These are phyloP conservation scores for Potorous gilbertii DNA, from an alignment of 2,797 vertebrate species.

Conservation along the genomic window DNA sequence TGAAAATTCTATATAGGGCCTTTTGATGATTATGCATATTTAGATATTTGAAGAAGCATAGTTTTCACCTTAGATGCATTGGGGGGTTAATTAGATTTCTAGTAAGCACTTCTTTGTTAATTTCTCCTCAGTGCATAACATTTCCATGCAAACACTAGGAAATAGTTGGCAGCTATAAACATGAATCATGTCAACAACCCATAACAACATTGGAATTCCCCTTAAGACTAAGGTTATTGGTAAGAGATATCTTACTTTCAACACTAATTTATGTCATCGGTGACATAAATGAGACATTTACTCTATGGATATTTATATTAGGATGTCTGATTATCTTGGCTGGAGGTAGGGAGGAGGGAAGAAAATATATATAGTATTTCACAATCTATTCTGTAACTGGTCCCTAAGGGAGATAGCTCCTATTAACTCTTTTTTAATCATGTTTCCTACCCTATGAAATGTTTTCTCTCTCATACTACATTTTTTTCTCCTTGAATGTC, in stretches of 20 bases:
- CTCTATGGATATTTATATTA: background rate
- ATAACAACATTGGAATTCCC: slow-evolving; percentile 25
- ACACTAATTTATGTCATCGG: fast-evolving
- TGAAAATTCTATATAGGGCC: slow-evolving; percentile 16
- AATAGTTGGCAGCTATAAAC: slow-evolving; percentile 68
- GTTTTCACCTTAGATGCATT: slow-evolving; percentile 70
- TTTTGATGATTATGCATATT: slow-evolving; percentile 68
- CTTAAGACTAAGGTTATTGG: slow-evolving; percentile 59
- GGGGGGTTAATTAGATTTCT: slow-evolving; percentile 79
- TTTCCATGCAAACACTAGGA: slow-evolving; percentile 37
- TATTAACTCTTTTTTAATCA: background rate
- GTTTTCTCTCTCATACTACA: background rate
- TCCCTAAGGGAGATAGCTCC: background rate
- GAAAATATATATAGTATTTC: background rate
- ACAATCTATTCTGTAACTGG: background rate
- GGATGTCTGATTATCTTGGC: background rate
- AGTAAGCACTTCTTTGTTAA: slow-evolving; percentile 70
- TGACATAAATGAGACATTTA: slow-evolving; percentile 6
- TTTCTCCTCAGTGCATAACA: slow-evolving; percentile 68
- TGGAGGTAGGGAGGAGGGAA: background rate
- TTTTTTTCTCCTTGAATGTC: background rate
- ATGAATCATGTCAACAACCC: slow-evolving; percentile 33
- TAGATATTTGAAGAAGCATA: slow-evolving; percentile 59
- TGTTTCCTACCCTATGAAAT: background rate
- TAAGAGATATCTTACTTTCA: slow-evolving; percentile 40